Evolutionary conservation across 2,888 invertebrate species (phyloP).

Genomic region (Dolichomitus sp.): DNA sequence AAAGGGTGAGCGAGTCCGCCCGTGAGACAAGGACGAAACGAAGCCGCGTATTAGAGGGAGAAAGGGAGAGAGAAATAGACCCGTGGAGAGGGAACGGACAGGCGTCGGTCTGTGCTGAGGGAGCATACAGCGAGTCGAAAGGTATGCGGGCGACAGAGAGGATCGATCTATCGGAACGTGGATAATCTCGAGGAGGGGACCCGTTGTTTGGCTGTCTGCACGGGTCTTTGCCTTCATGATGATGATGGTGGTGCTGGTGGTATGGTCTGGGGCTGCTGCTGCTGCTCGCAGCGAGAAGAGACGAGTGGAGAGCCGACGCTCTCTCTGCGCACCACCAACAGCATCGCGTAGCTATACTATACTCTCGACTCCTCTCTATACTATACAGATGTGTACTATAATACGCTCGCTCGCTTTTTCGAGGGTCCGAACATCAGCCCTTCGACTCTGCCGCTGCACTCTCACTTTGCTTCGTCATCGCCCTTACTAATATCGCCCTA

Average conservation of each 20-base stretch:
- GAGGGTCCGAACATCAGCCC: slow-evolving; percentile 56
- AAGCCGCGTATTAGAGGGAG: slow-evolving; percentile 47
- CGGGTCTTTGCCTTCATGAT: slow-evolving; percentile 74
- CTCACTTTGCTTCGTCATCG: slow-evolving; percentile 35
- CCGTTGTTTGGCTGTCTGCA: slow-evolving; percentile 78
- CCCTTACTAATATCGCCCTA: slow-evolving; percentile 30
- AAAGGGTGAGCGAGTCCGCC: slow-evolving; percentile 59
- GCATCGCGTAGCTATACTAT: slow-evolving; percentile 23
- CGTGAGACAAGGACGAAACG: slow-evolving; percentile 48
- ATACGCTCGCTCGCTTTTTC: slow-evolving; percentile 64
- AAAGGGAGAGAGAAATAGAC: slow-evolving; percentile 68
- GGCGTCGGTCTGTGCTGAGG: slow-evolving; percentile 62
- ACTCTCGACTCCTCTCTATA: slow-evolving; percentile 43
- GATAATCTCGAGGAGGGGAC: slow-evolving; percentile 71
- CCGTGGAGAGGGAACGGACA: slow-evolving; percentile 52
- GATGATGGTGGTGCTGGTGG: slow-evolving; percentile 60
- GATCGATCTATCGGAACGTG: slow-evolving; percentile 82
- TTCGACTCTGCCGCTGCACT: slow-evolving; percentile 35
- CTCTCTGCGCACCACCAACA: slow-evolving; percentile 57
- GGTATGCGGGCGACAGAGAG: slow-evolving; percentile 82
- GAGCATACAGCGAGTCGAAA: slow-evolving; percentile 69
- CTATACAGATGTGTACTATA: slow-evolving; percentile 45
- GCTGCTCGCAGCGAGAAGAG: slow-evolving; percentile 43
- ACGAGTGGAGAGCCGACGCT: slow-evolving; percentile 47
- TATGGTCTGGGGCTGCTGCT: slow-evolving; percentile 56